Evolutionary conservation across 2,888 invertebrate genomes (phyloP).

Genomic region (Volucella zonaria): DNA sequence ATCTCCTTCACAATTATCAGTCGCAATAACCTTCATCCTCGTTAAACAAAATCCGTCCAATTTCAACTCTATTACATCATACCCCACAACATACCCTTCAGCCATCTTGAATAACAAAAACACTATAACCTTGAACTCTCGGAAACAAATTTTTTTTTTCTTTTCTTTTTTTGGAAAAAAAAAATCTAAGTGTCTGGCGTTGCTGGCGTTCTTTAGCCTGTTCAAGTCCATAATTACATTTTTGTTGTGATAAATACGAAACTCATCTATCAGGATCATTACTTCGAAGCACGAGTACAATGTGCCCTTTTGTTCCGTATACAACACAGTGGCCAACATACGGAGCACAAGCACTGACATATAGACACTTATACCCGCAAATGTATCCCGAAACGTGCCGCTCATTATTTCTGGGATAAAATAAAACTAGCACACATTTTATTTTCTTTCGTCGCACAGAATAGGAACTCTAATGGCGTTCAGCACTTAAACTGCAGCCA

Average conservation of each 20-base stretch:
- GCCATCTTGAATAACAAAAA: neutral
- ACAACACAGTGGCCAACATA: constrained; percentile 35
- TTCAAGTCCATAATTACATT: constrained; percentile 51
- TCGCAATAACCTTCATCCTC: neutral
- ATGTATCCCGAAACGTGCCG: constrained; percentile 29
- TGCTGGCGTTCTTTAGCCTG: constrained; percentile 23
- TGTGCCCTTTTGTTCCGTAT: constrained; percentile 42
- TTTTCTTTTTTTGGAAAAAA: neutral
- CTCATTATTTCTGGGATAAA: constrained; percentile 39
- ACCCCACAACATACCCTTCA: no score
- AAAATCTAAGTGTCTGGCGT: constrained; percentile 20
- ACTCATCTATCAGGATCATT: constrained; percentile 40
- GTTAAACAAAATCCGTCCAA: neutral
- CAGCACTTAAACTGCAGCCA: constrained; percentile 26
- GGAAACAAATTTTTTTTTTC: neutral
- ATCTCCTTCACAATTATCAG: neutral
- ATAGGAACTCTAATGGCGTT: constrained; percentile 26
- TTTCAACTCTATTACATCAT: constrained; percentile 15
- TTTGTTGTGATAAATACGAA: constrained; percentile 52
- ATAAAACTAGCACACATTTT: neutral
- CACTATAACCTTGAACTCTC: constrained; percentile 9
- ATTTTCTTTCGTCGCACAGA: neutral
- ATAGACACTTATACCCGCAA: neutral
- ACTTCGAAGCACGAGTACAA: neutral
- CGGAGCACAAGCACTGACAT: neutral